Percentiles rank a stretch among this genome's conserved stretches.
Evolutionary conservation across 1,140 invertebrate genomes (phyloP).

Genomic region (Platyscapa corneri): DNA sequence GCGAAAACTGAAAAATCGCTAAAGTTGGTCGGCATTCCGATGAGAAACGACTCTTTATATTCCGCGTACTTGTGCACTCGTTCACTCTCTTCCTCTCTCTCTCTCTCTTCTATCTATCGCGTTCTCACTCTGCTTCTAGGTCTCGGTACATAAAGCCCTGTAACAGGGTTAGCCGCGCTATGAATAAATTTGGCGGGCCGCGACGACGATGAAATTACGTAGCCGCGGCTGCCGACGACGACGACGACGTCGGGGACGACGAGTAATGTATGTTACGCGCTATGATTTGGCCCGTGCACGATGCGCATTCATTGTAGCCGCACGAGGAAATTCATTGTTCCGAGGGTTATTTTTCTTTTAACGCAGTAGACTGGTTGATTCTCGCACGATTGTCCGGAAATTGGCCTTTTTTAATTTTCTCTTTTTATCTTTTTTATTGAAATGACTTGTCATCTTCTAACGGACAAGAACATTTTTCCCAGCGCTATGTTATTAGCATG

Average conservation of each 20-base stretch:
- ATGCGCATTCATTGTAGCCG: slow-evolving; percentile 52
- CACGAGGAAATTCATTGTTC: slow-evolving; percentile 24
- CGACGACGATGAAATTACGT: slow-evolving; percentile 59
- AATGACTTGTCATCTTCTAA: not conserved
- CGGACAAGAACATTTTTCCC: not conserved
- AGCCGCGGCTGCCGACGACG: not conserved
- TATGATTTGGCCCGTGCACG: slow-evolving; percentile 50
- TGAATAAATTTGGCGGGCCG: slow-evolving; percentile 71
- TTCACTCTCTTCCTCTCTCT: not conserved
- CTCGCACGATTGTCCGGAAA: not conserved
- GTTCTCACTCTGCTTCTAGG: not conserved
- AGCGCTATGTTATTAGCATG: not conserved
- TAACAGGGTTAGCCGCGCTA: slow-evolving; percentile 71
- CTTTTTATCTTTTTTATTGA: not conserved
- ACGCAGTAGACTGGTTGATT: not conserved
- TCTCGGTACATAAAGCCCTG: slow-evolving; percentile 66
- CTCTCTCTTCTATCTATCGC: not conserved
- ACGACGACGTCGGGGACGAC: not conserved
- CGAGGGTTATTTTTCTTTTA: slow-evolving; percentile 27
- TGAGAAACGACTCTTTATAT: slow-evolving; percentile 64
- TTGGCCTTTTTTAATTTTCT: not conserved
- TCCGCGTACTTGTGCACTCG: slow-evolving; percentile 33
- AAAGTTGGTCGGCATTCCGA: slow-evolving; percentile 64
- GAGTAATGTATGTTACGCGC: slow-evolving; percentile 47
- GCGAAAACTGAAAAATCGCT: slow-evolving; percentile 62